Evolutionary conservation across 1,140 invertebrate genomes (phyloP), one percentile per base, ranked within the genome.

Genomic region (Drosophila lini): DNA sequence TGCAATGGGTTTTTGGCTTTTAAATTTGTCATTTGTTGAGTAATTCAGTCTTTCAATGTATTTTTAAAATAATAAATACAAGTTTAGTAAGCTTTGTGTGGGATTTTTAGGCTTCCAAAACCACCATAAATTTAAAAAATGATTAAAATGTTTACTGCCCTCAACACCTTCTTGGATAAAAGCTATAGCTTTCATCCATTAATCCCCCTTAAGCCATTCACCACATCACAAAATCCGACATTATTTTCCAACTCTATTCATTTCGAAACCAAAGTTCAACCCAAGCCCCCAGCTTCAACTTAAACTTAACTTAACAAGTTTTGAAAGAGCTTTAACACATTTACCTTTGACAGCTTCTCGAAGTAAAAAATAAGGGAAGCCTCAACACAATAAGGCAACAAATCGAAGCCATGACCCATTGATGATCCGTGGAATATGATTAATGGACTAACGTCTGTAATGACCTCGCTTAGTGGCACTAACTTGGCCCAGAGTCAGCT

Each of bases 321-420:
- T 71, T 48, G 42, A 71, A 71, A 71, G 68, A 42, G 42, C 56
- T 50, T 70, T 42, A 71, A 71, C 68, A 69, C 68, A 48, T 70
- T 56, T 41, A 71, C n/a, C 42, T 55, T 55, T 57, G 64, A 48
- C 50, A 48, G 64, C 42, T 41, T 34, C 13, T 31, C 28, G 16
- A 10, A 63, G 25, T 41, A 59, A 60, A 13, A 60, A 42, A 19
- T 19, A 59, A 63, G 50, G 52, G 32, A 15, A 64, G 38, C 38
- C 22, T 15, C 31, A 28, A 48, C 38, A 63, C 67, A 71, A 31
- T 50, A 71, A 71, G 69, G 62, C 47, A 36, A 68, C 62, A 44
- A 68, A 70, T 70, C 65, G 68, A 58, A 70, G 41, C 69, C 69
- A 10, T 71, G 69, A 71, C 65, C 69, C 69, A 71, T 71, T 71